Percentiles rank a stretch among this genome's conserved stretches.
These are phyloP conservation scores for Buteo buteo DNA, from an alignment of 2,113 vertebrate genomes.

Conservation along the genomic window DNA sequence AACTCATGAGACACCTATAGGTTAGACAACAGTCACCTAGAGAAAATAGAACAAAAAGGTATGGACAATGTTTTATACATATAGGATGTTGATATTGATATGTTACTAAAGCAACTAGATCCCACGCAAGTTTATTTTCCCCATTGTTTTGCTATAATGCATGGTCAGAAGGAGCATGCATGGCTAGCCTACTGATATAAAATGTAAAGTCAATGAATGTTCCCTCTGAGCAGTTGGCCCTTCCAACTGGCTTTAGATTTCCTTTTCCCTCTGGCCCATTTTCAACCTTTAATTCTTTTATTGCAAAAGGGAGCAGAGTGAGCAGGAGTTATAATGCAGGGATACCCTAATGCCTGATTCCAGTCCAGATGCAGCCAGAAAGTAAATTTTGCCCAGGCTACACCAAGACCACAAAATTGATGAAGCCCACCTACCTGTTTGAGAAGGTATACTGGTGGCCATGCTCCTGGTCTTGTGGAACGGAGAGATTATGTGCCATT, in stretches of 20 bases:
- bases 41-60: background rate
- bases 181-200: background rate
- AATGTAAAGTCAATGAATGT: background rate
- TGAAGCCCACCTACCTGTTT: background rate
- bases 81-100: background rate
- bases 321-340: background rate
- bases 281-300: background rate
- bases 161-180: background rate
- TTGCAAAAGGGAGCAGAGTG: background rate
- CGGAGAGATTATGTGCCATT: background rate
- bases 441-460: background rate
- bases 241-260: background rate
- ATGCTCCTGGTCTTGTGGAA: background rate
- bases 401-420: rapidly evolving
- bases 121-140: background rate
- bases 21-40: background rate
- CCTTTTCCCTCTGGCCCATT: background rate
- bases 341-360: background rate
- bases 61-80: background rate
- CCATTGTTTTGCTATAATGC: background rate
- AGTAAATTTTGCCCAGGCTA: background rate
- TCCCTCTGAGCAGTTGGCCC: background rate
- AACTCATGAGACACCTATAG: background rate
- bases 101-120: background rate
- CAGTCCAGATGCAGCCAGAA: background rate